Percentiles rank a stretch among this genome's conserved stretches.
phyloP scores from a whole-genome alignment of 1,140 invertebrate genomes.

The Heliconius himera region DNA sequence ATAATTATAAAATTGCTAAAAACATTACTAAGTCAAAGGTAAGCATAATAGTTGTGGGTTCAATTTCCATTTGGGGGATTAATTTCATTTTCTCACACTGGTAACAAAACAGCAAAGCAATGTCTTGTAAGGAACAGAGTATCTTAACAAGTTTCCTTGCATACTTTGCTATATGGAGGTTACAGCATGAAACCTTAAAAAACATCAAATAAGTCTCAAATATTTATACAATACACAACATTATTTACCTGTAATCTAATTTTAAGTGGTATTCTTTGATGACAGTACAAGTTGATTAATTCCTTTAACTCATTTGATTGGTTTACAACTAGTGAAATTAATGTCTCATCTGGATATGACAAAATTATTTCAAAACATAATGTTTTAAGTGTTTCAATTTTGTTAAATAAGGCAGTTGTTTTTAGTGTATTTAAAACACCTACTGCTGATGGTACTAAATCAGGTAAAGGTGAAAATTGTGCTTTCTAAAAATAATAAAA shows the following conservation, averaged over 20 bases:
- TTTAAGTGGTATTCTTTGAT: constrained; percentile 45
- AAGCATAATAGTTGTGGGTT: too few relatives aligned
- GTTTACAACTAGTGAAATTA: constrained; percentile 41
- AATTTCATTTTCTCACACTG: too few relatives aligned
- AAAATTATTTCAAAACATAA: constrained; percentile 57
- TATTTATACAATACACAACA: constrained; percentile 19
- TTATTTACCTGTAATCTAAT: constrained; percentile 46
- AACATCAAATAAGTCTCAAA: not conserved
- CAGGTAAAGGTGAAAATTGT: constrained; percentile 34
- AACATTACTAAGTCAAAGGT: not conserved
- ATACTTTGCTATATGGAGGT: not conserved
- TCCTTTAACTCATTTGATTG: constrained; percentile 51
- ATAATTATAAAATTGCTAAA: not conserved
- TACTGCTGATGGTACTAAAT: constrained; percentile 54
- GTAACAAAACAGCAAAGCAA: too few relatives aligned
- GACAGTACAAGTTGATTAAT: constrained; percentile 52
- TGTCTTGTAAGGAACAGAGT: too few relatives aligned
- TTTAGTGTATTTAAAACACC: constrained; percentile 55
- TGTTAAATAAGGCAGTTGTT: constrained; percentile 46
- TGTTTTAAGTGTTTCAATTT: constrained; percentile 48
- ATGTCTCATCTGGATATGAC: constrained; percentile 56
- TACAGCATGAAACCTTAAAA: not conserved
- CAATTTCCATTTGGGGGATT: too few relatives aligned
- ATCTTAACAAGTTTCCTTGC: not conserved
- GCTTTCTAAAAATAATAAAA: constrained; percentile 36